Evolutionary conservation across 2,888 invertebrate genomes (phyloP), one percentile per base, ranked within the genome.

Genomic region (Deilephila elpenor): DNA sequence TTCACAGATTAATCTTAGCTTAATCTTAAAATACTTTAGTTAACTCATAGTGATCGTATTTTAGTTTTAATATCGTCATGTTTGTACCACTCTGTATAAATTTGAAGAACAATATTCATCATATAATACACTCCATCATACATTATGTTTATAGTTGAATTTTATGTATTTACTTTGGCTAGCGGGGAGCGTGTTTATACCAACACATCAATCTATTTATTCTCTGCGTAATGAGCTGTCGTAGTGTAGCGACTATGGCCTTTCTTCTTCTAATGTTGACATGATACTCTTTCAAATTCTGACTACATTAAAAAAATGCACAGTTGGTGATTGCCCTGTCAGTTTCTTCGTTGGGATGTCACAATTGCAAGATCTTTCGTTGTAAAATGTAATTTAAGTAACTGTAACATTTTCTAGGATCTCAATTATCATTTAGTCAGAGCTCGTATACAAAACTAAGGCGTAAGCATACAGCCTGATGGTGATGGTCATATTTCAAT

Each of bases 191-290:
- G 29, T 60, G 60, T 60, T 60, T 29, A 60, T 60, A 60, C 29
- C 25, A 60, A 60, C 29, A 60, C 60, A 60, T 60, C 29, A 60
- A 60, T 60, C 60, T 60, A 60, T 60, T 60, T 60, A 60, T 60
- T 29, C 25, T 60, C 29, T 25, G 3, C 29, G 29, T 60, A 32
- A 60, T 60, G 60, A 60, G 29, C 60, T 60, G 60, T 60, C 60
- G 32, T 14, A 60, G 29, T 29, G 17, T 17, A 29, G 60, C 5
- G 60, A 14, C 29, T 25, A 29, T 29, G 60, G 60, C 60, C 17
- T 14, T 17, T 60, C 5, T 17, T 60, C 29, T 5, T 60, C 60
- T 29, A 25, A 3, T 5, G 11, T 17, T 14, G 29, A 60, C 20
- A 60, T 32, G 11, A 29, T n/a, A 17, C n/a, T n/a, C 0, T 56